Conservation (phyloP, 2,888 invertebrate genomes). For the Ectemnius lituratus region DNA sequence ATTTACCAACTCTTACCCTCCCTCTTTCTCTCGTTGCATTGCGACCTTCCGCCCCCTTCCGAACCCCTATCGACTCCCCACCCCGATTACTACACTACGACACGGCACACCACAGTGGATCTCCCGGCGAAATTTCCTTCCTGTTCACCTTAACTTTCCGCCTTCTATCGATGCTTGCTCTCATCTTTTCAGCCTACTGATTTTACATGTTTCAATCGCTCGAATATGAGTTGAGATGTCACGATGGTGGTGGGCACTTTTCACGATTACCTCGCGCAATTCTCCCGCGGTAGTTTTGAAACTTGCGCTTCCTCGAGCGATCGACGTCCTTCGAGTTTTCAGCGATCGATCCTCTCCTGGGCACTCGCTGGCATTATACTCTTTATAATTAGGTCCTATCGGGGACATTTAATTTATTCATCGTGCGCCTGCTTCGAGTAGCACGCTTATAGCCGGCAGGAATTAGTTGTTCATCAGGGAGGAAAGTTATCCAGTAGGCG, state of each 20-base stretch:
- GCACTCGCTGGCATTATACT: neutral
- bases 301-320: neutral
- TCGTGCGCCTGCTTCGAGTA: neutral
- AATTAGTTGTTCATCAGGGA: constrained; percentile 5
- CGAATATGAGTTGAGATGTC: too few species aligned
- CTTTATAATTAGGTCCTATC: constrained; percentile 17
- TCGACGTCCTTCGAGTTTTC: constrained; percentile 9
- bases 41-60: constrained; percentile 23
- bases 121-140: constrained; percentile 1
- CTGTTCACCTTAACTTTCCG: neutral
- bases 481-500: neutral
- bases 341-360: constrained; percentile 3
- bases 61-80: constrained; percentile 6
- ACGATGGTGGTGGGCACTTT: too few species aligned
- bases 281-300: constrained; percentile 5
- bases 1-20: neutral
- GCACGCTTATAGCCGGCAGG: neutral
- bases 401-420: constrained; percentile 5
- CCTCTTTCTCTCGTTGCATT: constrained; percentile 20
- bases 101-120: neutral
- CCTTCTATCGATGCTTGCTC: neutral
- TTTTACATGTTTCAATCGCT: too few species aligned
- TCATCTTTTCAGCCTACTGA: neutral
- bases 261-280: neutral
- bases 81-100: constrained; percentile 22